phyloP scores from a whole-genome alignment of 1,140 invertebrate genomes.

The Lasaia peninsularis region DNA sequence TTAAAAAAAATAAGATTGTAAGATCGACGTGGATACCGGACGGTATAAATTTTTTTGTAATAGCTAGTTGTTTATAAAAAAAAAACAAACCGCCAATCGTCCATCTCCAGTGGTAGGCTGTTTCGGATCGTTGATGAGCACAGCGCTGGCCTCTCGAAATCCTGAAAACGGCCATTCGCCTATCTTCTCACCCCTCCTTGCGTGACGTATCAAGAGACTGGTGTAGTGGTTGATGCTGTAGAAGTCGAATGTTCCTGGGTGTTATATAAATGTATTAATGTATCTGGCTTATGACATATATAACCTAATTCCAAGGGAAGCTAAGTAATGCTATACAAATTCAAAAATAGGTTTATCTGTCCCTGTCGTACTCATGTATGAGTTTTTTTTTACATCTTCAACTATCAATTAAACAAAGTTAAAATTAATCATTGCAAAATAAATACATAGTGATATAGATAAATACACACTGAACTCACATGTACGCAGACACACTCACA shows the following conservation, averaged over 20 bases:
- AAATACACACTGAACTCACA: too few species aligned
- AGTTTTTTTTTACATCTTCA: too few species aligned
- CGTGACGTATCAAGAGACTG: constrained; percentile 26
- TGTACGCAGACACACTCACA: too few species aligned
- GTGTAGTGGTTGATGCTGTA: constrained; percentile 41
- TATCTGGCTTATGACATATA: not conserved
- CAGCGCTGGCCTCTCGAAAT: constrained; percentile 22
- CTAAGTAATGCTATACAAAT: not conserved
- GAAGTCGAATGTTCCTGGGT: constrained; percentile 41
- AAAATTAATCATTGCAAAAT: too few species aligned
- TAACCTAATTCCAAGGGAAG: too few species aligned
- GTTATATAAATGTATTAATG: not conserved
- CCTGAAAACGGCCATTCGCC: constrained; percentile 21
- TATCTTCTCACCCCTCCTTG: constrained; percentile 18
- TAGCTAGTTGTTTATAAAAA: too few species aligned
- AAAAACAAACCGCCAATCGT: constrained; percentile 3
- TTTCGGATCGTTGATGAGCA: constrained; percentile 1
- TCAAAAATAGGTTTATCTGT: not conserved
- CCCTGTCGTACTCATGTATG: not conserved
- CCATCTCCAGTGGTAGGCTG: not conserved
- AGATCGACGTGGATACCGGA: too few species aligned
- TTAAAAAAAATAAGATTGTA: too few species aligned
- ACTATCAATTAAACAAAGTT: too few species aligned
- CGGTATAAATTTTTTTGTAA: too few species aligned
- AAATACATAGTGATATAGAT: too few species aligned